Conservation (phyloP, 2,113 vertebrate species). For the Balaeniceps rex region DNA sequence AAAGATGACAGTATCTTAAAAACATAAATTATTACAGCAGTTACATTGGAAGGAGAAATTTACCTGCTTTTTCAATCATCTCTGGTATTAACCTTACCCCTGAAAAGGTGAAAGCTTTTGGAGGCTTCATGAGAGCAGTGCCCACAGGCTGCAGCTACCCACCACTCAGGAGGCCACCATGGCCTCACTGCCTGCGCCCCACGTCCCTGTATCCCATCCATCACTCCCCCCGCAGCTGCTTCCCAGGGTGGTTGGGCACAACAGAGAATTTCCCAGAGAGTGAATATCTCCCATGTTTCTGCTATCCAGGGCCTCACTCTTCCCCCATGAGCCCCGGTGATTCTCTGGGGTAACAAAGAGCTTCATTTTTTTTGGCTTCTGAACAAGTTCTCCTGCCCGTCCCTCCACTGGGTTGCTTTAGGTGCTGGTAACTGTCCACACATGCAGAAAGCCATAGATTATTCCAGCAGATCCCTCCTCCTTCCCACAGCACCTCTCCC, state of each 20-base stretch:
- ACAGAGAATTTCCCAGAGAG: neutral
- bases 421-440: neutral
- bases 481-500: neutral
- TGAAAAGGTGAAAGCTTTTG: neutral
- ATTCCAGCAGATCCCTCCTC: neutral
- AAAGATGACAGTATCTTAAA: neutral
- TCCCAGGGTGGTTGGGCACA: neutral
- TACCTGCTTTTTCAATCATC: neutral
- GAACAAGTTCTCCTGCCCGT: neutral
- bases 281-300: neutral
- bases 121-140: neutral
- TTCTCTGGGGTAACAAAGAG: neutral
- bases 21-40: neutral
- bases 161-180: neutral
- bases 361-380: neutral
- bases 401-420: neutral
- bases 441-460: neutral
- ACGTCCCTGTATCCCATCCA: rapidly evolving
- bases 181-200: neutral
- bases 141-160: neutral
- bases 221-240: neutral
- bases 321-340: neutral
- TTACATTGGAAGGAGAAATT: neutral
- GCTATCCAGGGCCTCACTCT: neutral
- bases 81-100: neutral